These are phyloP conservation scores for Valencia hispanica DNA, from an alignment of 2,797 vertebrate genomes.

Conservation along the genomic window DNA sequence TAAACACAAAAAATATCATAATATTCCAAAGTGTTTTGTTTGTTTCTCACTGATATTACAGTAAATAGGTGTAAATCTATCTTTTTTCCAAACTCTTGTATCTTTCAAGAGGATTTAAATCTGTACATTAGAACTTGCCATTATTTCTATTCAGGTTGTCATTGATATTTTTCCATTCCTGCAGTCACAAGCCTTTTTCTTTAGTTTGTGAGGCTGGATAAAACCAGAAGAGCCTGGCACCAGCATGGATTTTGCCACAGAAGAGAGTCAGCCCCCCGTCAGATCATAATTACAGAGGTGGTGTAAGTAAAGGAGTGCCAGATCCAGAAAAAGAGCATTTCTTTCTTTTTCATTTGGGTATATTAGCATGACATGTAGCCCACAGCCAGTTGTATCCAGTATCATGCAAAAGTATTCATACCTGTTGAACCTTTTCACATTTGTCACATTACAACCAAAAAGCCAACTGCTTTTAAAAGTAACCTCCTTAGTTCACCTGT, in stretches of 20 bases:
- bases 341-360: slow-evolving; percentile 62
- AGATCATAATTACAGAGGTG: slow-evolving; percentile 68
- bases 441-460: not conserved
- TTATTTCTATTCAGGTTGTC: slow-evolving; percentile 23
- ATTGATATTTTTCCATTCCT: slow-evolving; percentile 51
- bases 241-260: slow-evolving; percentile 38
- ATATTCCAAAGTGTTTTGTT: slow-evolving; percentile 18
- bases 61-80: slow-evolving; percentile 29
- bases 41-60: slow-evolving; percentile 19
- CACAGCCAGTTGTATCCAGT: not conserved
- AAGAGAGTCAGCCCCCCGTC: slow-evolving; percentile 47
- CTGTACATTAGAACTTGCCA: slow-evolving; percentile 43
- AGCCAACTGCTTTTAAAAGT: not conserved
- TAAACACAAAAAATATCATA: slow-evolving; percentile 26
- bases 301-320: slow-evolving; percentile 55
- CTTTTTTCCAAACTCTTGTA: slow-evolving; percentile 24
- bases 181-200: slow-evolving; percentile 18
- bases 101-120: slow-evolving; percentile 20
- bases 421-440: too few species aligned
- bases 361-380: slow-evolving; percentile 33
- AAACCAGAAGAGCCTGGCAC: slow-evolving; percentile 43
- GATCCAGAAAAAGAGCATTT: slow-evolving; percentile 59
- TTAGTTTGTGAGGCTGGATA: slow-evolving; percentile 33
- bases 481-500: not conserved
- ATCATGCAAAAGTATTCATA: not conserved